These are phyloP conservation scores for Pyrrhosoma nymphula DNA, from an alignment of 2,888 invertebrate species.

Conservation along the genomic window DNA sequence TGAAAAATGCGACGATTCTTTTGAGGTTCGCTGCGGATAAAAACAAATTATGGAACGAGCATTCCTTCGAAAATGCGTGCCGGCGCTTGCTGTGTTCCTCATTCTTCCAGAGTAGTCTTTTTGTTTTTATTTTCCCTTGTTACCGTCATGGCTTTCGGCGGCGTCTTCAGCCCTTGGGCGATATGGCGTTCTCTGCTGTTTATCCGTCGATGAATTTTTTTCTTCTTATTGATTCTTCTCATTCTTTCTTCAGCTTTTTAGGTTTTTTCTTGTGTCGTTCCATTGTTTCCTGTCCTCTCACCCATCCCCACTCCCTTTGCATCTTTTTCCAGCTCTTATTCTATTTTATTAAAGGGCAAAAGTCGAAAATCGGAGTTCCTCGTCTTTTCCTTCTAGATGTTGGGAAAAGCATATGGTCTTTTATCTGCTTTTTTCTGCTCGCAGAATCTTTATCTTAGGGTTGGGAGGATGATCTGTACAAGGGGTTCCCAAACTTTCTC, in stretches of 20 bases:
- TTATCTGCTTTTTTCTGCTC: no score
- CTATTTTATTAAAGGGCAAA: neutral
- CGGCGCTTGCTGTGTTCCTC: neutral
- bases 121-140: conserved; percentile 22
- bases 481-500: no score
- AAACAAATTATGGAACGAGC: neutral
- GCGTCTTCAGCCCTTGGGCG: neutral
- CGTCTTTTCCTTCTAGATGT: no score
- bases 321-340: neutral
- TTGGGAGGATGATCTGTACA: no score
- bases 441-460: no score
- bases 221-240: neutral
- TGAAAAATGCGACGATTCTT: neutral
- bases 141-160: neutral
- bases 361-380: neutral
- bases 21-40: neutral
- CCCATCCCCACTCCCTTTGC: neutral
- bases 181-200: neutral
- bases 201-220: neutral
- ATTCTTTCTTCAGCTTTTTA: neutral
- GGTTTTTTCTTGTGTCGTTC: neutral
- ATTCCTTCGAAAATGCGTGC: neutral
- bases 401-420: no score
- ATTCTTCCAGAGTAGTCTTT: neutral
- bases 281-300: neutral